These are phyloP conservation scores for Halcyon badia DNA, from an alignment of 2,797 vertebrate species.

Conservation along the genomic window DNA sequence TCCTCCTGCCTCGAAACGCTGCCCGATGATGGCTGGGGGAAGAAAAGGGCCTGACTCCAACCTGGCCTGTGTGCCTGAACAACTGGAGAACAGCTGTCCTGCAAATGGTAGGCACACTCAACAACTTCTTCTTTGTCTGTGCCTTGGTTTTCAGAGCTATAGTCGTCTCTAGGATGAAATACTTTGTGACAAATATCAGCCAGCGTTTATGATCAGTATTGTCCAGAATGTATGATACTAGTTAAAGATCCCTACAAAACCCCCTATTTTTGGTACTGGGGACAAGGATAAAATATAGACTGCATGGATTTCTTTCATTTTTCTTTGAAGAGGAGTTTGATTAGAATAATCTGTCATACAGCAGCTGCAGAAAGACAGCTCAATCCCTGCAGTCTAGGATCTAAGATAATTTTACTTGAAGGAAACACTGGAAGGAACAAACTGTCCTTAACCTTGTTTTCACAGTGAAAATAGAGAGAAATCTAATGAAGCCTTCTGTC, in stretches of 20 bases:
- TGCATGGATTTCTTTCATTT: not conserved
- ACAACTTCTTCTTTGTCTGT: not conserved
- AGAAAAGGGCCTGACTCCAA: not conserved
- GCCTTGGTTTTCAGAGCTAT: not conserved
- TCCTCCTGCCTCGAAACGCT: accelerated
- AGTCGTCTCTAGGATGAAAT: not conserved
- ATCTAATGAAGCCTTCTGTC: not conserved
- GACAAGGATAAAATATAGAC: not conserved
- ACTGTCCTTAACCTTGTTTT: not conserved
- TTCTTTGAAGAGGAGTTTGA: not conserved
- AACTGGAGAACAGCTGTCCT: not conserved
- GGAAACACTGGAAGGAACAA: not conserved
- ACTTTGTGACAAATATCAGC: not conserved
- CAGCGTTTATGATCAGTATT: not conserved
- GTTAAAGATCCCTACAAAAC: not conserved
- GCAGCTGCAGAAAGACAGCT: not conserved
- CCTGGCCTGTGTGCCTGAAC: not conserved
- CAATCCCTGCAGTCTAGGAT: not conserved
- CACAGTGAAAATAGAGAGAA: not conserved
- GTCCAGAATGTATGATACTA: not conserved
- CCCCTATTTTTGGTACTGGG: accelerated
- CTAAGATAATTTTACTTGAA: not conserved
- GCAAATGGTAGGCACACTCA: not conserved
- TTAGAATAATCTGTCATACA: not conserved
- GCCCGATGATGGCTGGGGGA: not conserved